Percentiles rank a stretch among this genome's conserved stretches.
These are phyloP conservation scores for Typhlichthys eigenmanni DNA, from an alignment of 2,797 vertebrate species.

Conservation along the genomic window DNA sequence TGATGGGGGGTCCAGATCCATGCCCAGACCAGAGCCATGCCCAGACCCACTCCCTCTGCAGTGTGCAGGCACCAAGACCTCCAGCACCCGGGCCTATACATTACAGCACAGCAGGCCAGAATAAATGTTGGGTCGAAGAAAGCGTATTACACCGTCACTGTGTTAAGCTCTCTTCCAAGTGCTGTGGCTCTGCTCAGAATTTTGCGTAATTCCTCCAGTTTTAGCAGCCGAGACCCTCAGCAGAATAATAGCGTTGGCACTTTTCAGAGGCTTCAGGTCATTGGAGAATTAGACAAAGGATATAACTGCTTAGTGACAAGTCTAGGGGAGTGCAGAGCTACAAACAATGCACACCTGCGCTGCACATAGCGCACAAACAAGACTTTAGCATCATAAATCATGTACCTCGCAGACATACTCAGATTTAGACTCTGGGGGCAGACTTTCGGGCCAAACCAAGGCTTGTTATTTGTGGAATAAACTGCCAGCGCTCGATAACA, in stretches of 20 bases:
- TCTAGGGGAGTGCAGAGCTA: constrained; percentile 47
- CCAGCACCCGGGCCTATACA: constrained; percentile 27
- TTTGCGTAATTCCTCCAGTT: constrained; percentile 16
- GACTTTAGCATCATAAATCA: constrained; percentile 66
- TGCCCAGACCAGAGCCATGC: not conserved
- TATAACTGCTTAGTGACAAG: constrained; percentile 53
- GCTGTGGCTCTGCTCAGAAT: constrained; percentile 11
- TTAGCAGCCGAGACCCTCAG: constrained; percentile 16
- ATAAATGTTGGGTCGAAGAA: too few relatives aligned
- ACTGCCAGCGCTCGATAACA: constrained; percentile 32
- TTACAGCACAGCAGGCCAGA: constrained; percentile 10
- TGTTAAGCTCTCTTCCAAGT: too few relatives aligned
- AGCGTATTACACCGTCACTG: not conserved
- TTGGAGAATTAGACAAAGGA: constrained; percentile 43
- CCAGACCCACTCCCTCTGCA: constrained; percentile 23
- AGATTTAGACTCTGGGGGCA: constrained; percentile 46
- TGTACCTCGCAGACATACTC: constrained; percentile 53
- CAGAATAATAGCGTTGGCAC: constrained; percentile 9
- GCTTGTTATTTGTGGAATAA: constrained; percentile 35
- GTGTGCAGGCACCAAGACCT: constrained; percentile 18
- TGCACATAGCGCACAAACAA: constrained; percentile 70
- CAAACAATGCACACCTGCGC: constrained; percentile 64
- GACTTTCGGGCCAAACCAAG: constrained; percentile 24
- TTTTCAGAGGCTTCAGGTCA: constrained; percentile 12
- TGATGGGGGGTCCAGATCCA: constrained; percentile 18